A percentile compares a stretch with the other conserved stretches of the same genome.
phyloP scores from a whole-genome alignment of 53 echinoderm and acorn worm genomes.

The Holothuria scabra region DNA sequence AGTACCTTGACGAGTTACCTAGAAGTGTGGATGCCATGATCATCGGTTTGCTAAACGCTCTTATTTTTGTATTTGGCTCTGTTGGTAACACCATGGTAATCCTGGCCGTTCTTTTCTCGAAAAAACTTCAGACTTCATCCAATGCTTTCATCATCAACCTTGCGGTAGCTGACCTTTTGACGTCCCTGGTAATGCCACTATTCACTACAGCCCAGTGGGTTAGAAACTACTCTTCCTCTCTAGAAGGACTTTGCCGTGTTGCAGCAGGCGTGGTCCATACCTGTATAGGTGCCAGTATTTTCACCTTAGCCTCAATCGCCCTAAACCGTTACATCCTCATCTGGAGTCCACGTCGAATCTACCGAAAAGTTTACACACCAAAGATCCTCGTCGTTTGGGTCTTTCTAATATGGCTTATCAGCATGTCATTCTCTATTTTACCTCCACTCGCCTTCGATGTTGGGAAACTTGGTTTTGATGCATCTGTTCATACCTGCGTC shows the following conservation, averaged over 20 bases:
- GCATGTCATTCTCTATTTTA: neutral
- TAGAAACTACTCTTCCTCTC: neutral
- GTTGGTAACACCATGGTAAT: neutral
- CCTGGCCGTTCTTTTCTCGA: constrained; percentile 4
- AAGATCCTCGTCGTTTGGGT: neutral
- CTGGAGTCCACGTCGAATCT: neutral
- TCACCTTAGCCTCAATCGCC: constrained; percentile 11
- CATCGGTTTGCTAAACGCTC: neutral
- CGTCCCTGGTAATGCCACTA: neutral
- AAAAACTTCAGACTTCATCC: constrained; percentile 13
- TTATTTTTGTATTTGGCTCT: neutral
- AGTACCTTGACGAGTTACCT: neutral
- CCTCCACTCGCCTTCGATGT: constrained; percentile 23
- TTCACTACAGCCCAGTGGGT: neutral
- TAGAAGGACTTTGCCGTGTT: neutral
- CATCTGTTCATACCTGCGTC: neutral
- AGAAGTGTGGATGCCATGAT: neutral
- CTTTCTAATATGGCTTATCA: neutral
- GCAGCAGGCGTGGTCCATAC: neutral
- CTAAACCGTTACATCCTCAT: constrained; percentile 16
- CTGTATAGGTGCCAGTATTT: neutral
- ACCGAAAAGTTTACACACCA: neutral
- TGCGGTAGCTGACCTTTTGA: constrained; percentile 4
- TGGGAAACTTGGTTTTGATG: constrained; percentile 20
- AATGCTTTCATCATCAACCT: constrained; percentile 18